Evolutionary conservation across 2,888 invertebrate genomes (phyloP), one percentile per base, ranked within the genome.

Genomic region (Lepas anatifera): DNA sequence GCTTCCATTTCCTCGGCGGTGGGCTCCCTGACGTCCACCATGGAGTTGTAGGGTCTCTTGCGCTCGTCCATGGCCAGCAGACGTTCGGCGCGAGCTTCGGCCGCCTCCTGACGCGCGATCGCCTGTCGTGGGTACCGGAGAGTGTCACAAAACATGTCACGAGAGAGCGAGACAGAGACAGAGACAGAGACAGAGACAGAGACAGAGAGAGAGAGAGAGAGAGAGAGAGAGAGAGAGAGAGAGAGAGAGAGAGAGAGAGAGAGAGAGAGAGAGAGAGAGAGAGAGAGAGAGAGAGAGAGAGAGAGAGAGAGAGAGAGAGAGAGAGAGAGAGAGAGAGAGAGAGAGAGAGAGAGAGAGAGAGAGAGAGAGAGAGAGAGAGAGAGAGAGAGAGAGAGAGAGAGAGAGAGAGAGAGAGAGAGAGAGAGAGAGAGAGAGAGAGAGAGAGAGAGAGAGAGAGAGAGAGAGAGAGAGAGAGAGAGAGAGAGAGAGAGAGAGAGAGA

Each of bases 1-100:
- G 95, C 95, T 79, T 98, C 97, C 78, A 96, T 85, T 79, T 98
- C 95, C 73, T 93, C 92, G 72, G 92, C 91, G 0, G 93, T 90
- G 0, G 94, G 95, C 72, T 87, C 89, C 75, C 89, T 89, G 0
- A 87, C 87, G 52, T 89, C 88, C 89, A 91, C 91, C 78, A 80
- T 81, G 77, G 93, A 94, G 80, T 98, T 96, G 80, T 95, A 99
- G 0, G 92, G 89, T 4, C 97, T 84, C 77, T 95, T 94, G 25
- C 96, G 84, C 77, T 98, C 98, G 78, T 95, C 94, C 74, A 89
- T 79, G 2, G 85, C 84, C 71, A 90, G 78, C 2, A 90, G 77
- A 74, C 83, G 81, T 0, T 88, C 86, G 0, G 87, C 89, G 67
- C 84, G 84, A 69, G 75, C 75, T 71, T 79, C 77, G 70, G 78